Evolutionary conservation across 2,797 vertebrate genomes (phyloP).

Genomic region (Crenuchus spilurus): DNA sequence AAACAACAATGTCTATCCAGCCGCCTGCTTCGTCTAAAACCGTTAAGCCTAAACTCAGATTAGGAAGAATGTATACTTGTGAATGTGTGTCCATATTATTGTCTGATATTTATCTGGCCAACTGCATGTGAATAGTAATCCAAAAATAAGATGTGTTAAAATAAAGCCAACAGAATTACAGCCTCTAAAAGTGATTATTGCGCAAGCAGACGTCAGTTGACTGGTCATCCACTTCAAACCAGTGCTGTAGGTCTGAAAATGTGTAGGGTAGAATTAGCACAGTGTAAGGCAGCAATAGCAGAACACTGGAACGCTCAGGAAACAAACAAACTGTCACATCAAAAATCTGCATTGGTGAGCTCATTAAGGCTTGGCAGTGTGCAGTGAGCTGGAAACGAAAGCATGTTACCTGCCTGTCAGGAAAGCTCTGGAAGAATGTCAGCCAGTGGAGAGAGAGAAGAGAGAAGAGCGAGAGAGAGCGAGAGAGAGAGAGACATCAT

Average conservation of each 20-base stretch:
- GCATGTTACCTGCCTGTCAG: constrained; percentile 40
- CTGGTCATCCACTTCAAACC: background rate
- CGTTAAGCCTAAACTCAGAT: constrained; percentile 1
- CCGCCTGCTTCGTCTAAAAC: background rate
- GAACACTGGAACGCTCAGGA: constrained; percentile 23
- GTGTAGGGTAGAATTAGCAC: constrained; percentile 8
- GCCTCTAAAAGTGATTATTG: background rate
- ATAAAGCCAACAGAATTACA: background rate
- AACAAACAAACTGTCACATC: constrained; percentile 42
- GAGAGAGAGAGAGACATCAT: constrained; percentile 15
- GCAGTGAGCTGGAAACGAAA: constrained; percentile 47
- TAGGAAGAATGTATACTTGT: background rate
- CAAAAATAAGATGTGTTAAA: background rate
- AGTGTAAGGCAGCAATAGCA: background rate
- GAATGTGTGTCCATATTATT: background rate
- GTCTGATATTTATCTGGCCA: background rate
- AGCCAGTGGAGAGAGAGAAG: constrained; percentile 14
- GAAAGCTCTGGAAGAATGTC: constrained; percentile 21
- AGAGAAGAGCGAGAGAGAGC: background rate
- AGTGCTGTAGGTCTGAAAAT: background rate
- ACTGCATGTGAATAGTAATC: background rate
- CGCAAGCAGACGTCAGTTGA: background rate
- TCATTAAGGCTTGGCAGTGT: constrained; percentile 51
- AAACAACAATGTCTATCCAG: constrained; percentile 33
- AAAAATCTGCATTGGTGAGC: constrained; percentile 47